These are phyloP conservation scores for Gymnarchus niloticus DNA, from an alignment of 2,113 vertebrate species.

Conservation along the genomic window DNA sequence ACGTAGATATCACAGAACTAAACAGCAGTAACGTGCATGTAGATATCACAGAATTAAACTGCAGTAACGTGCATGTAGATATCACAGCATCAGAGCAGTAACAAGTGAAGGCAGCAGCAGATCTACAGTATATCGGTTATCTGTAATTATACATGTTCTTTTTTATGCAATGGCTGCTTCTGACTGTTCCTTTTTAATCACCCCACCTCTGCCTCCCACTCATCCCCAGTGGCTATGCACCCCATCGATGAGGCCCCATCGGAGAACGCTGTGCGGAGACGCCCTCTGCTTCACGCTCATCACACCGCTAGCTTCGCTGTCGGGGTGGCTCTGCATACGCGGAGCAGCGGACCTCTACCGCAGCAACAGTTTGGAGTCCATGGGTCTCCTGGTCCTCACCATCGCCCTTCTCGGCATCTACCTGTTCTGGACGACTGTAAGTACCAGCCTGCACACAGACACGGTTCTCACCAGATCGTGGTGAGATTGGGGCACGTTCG, in stretches of 20 bases:
- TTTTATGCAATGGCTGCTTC: too few relatives aligned
- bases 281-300: constrained; percentile 59
- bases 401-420: constrained; percentile 59
- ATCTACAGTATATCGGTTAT: too few relatives aligned
- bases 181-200: neutral
- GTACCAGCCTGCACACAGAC: neutral
- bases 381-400: constrained; percentile 54
- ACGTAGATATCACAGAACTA: too few relatives aligned
- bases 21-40: too few relatives aligned
- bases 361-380: constrained; percentile 53
- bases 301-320: constrained; percentile 57
- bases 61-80: too few relatives aligned
- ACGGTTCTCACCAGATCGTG: neutral
- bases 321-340: constrained; percentile 61
- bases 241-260: constrained; percentile 50
- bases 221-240: constrained; percentile 54
- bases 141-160: too few relatives aligned
- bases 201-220: too few relatives aligned
- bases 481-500: neutral
- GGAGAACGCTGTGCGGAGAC: constrained; percentile 54
- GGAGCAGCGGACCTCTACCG: constrained; percentile 59
- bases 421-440: constrained; percentile 59
- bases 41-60: too few relatives aligned
- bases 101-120: too few relatives aligned
- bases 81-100: too few relatives aligned